These are phyloP conservation scores for Orgyia antiqua DNA, from an alignment of 2,888 invertebrate species.

Conservation along the genomic window DNA sequence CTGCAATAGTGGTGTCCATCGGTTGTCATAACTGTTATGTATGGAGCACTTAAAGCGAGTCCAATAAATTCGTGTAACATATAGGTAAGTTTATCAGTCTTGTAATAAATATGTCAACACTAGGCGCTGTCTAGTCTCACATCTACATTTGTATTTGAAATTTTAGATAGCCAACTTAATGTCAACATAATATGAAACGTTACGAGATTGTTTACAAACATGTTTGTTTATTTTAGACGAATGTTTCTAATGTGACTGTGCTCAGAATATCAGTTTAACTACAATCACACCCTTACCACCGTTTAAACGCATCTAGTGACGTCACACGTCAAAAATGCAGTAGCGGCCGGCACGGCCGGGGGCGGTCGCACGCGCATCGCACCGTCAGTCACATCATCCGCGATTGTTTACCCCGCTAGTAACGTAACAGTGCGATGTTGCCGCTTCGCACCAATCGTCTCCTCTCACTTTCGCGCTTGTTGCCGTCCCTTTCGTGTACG, in stretches of 20 bases:
- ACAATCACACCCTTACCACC: constrained; percentile 6
- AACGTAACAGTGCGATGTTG: constrained; percentile 69
- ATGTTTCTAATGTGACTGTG: constrained; percentile 18
- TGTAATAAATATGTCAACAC: no score
- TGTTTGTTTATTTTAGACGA: constrained; percentile 25
- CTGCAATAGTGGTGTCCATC: constrained; percentile 7
- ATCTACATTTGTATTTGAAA: constrained; percentile 16
- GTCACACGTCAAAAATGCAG: constrained; percentile 65
- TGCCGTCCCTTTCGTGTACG: constrained; percentile 34
- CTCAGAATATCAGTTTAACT: constrained; percentile 3
- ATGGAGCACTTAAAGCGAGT: no score
- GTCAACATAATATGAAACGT: constrained; percentile 13
- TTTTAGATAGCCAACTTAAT: constrained; percentile 14
- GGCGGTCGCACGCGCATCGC: constrained; percentile 66
- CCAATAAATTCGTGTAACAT: no score
- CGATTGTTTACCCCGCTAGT: constrained; percentile 72
- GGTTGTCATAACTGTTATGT: constrained; percentile 15
- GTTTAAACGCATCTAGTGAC: constrained; percentile 49
- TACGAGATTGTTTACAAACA: constrained; percentile 29
- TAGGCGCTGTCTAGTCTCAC: no score
- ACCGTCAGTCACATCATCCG: constrained; percentile 57
- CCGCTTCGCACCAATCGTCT: constrained; percentile 58
- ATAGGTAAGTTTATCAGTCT: no score
- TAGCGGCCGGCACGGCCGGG: constrained; percentile 62
- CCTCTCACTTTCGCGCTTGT: constrained; percentile 74